Evolutionary conservation across 2,113 vertebrate species (phyloP).

Genomic region (Eleginops maclovinus): DNA sequence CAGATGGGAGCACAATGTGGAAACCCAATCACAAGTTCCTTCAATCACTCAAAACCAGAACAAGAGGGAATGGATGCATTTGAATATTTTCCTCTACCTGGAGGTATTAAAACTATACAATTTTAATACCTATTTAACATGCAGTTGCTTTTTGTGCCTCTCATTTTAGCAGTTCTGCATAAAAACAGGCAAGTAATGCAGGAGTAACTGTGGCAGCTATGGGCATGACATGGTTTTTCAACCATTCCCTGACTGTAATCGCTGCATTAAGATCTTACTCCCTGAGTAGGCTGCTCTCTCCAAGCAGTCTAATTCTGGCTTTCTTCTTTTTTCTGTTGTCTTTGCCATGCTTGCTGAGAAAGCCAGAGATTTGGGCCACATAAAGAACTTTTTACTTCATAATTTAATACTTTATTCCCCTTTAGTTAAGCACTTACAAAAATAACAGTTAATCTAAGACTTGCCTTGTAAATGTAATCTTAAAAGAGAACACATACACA

Average conservation of each 20-base stretch:
- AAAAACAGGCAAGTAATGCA: slow-evolving; percentile 82
- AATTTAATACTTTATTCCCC: slow-evolving; percentile 26
- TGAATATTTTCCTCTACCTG: slow-evolving; percentile 90
- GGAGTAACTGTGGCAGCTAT: slow-evolving; percentile 87
- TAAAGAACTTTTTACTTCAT: slow-evolving; percentile 34
- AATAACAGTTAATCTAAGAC: slow-evolving; percentile 5
- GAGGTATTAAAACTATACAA: slow-evolving; percentile 91
- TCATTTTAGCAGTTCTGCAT: slow-evolving; percentile 78
- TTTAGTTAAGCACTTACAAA: neutral
- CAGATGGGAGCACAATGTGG: slow-evolving; percentile 90
- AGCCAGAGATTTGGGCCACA: slow-evolving; percentile 27
- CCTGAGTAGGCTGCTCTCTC: slow-evolving; percentile 40
- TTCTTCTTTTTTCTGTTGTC: slow-evolving; percentile 35
- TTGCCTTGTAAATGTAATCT: neutral
- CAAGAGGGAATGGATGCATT: slow-evolving; percentile 88
- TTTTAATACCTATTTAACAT: slow-evolving; percentile 92
- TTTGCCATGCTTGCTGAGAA: slow-evolving; percentile 15
- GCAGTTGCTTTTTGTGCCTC: slow-evolving; percentile 86
- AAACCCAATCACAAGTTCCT: slow-evolving; percentile 97
- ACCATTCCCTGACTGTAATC: slow-evolving; percentile 71
- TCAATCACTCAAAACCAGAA: slow-evolving; percentile 89
- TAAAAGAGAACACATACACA: neutral
- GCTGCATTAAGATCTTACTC: slow-evolving; percentile 62
- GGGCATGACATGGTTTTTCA: slow-evolving; percentile 87
- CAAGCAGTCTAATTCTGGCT: slow-evolving; percentile 35